Evolutionary conservation across 1,140 invertebrate genomes (phyloP), one percentile per base, ranked within the genome.

Genomic region (Druon quercuslanigerum): DNA sequence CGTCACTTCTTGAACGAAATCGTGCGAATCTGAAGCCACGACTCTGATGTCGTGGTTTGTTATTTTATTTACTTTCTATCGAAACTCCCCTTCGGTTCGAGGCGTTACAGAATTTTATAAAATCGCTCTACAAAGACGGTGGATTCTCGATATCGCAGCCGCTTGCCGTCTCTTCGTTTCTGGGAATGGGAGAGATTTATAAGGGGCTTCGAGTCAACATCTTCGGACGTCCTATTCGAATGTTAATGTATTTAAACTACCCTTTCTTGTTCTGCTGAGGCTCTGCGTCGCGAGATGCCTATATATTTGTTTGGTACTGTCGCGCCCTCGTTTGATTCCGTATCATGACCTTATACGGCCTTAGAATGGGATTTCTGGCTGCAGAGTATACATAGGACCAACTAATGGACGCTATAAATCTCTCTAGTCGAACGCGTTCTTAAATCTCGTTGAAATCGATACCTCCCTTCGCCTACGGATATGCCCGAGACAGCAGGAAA

Each of bases 321-420:
- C 71, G 73, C 77, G 77, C 77, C 72, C 71, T 75, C 73, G 72
- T 73, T 75, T 54, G 81, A 82, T 77, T 79, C 75, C 56, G 75
- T 79, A 73, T 73, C 72, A 66, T 80, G 75, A 74, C 84, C 84
- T 82, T 85, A 84, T 85, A 84, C 71, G 81, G 81, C 72, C 72
- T 71, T 33, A 77, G 78, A 79, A 78, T 78, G 66, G 79, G 78
- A 79, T 80, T 83, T 82, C 80, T 79, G 78, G 82, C 73, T 80
- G 72, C 80, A 66, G 76, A 66, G 20, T 81, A 79, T 75, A 78
- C 71, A 75, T 77, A 85, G 77, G 82, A 83, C 60, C 60, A 46
- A 66, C 84, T 85, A 85, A 85, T 85, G 84, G 82, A 80, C 79
- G 78, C 72, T 79, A 84, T 85, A 84, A 85, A 85, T 85, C 82